phyloP scores from a whole-genome alignment of 2,113 vertebrate genomes.

The Felis catus region DNA sequence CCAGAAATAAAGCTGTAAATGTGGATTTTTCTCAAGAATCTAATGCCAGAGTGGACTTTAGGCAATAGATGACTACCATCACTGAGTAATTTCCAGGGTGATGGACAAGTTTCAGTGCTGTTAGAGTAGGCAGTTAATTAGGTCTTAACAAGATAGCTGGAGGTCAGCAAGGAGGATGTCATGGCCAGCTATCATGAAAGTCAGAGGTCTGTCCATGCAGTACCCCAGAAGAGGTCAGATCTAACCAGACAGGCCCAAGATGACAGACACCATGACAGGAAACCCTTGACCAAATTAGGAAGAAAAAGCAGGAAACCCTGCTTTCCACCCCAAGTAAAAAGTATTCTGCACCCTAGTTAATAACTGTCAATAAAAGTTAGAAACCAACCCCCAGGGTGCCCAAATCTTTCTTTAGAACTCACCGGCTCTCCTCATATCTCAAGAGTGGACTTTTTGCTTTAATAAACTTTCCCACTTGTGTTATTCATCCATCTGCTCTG shows the following conservation, averaged over 20 bases:
- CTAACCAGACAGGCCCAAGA: not conserved
- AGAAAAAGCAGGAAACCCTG: not conserved
- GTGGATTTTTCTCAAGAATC: not conserved
- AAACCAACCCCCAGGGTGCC: not conserved
- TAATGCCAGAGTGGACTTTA: not conserved
- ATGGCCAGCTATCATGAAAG: not conserved
- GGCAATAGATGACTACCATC: not conserved
- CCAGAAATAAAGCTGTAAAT: not conserved
- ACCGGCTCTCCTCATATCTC: not conserved
- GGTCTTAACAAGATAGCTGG: not conserved
- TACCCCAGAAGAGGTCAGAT: not conserved
- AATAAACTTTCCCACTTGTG: not conserved
- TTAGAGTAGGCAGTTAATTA: not conserved
- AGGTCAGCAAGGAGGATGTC: not conserved
- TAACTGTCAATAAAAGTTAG: not conserved
- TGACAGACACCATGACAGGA: not conserved
- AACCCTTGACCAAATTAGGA: not conserved
- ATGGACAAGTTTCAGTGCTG: not conserved
- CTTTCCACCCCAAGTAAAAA: not conserved
- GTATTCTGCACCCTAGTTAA: not conserved
- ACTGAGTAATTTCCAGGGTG: not conserved
- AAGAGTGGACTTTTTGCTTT: not conserved
- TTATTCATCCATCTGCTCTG: not conserved
- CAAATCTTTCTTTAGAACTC: not conserved
- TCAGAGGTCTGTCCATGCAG: not conserved